These are phyloP conservation scores for Microplitis mediator DNA, from an alignment of 1,140 invertebrate species.

Conservation along the genomic window DNA sequence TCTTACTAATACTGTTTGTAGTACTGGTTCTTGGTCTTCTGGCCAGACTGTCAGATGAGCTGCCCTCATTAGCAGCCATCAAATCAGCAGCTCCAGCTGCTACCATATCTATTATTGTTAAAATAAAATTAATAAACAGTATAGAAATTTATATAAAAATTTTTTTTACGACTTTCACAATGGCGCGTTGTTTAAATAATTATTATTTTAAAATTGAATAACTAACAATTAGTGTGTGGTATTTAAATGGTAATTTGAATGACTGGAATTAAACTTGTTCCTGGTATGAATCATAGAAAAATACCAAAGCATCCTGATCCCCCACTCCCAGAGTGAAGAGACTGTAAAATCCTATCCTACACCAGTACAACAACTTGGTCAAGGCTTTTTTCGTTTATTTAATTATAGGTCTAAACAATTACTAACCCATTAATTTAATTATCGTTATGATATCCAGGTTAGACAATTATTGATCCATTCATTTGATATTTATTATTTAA, in stretches of 20 bases:
- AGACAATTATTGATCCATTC: not conserved
- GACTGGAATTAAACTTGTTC: slow-evolving; percentile 10
- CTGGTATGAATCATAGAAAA: slow-evolving; percentile 25
- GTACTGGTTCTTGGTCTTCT: slow-evolving; percentile 33
- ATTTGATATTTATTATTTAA: not conserved
- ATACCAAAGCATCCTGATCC: slow-evolving; percentile 3
- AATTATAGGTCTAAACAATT: slow-evolving; percentile 3
- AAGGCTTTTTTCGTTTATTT: slow-evolving; percentile 14
- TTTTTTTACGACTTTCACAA: not conserved
- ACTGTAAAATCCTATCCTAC: not conserved
- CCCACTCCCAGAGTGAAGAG: not conserved
- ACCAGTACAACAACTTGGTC: slow-evolving; percentile 14
- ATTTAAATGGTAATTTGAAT: not conserved
- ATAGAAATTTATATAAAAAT: too few relatives aligned
- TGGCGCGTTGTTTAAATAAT: not conserved
- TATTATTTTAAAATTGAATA: too few relatives aligned
- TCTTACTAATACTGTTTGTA: slow-evolving; percentile 11
- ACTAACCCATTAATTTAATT: not conserved
- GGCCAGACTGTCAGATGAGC: slow-evolving; percentile 29
- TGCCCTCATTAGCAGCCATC: slow-evolving; percentile 46
- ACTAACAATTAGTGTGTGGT: not conserved
- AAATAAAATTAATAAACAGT: not conserved
- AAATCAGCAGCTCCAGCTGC: slow-evolving; percentile 45
- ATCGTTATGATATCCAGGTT: not conserved
- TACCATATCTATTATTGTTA: slow-evolving; percentile 40